Evolutionary conservation across 2,797 vertebrate genomes (phyloP), one percentile per base, ranked within the genome.

Genomic region (Cyprinella venusta): DNA sequence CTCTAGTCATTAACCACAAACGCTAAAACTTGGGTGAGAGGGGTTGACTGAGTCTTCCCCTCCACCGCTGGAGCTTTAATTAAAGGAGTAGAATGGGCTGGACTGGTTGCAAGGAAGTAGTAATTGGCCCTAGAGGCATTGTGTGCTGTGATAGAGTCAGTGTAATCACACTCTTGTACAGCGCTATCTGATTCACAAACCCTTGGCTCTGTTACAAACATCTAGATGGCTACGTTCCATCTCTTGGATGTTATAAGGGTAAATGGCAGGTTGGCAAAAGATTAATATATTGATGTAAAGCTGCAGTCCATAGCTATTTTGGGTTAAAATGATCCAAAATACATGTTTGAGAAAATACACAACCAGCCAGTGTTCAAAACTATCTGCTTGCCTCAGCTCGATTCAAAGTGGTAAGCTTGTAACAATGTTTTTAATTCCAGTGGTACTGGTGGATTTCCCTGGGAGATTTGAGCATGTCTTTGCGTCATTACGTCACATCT

Each of bases 1-100:
- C 84, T 80, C 21, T 38, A 76, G 85, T 83, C 86, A 86, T 87
- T 86, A 88, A 81, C 67, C 69, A 56, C 61, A 79, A 70, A 81
- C 33, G 50, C 67, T 76, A 69, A 56, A 81, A 70, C 80, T 89
- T 81, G 75, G 70, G 64, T 70, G 69, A 63, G 26, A 48, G 67
- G 69, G 81, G 78, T 83, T 82, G 79, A 79, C 70, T 71, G 75
- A 84, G 74, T 40, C 40, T 61, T 76, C 61, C 74, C 61, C 50
- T 79, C 48, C 36, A 56, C 64, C 48, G 12, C 80, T 82, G 76
- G 70, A 67, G 68, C 74, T 82, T 84, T 86, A 89, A 89, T 87
- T 87, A 87, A 89, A 87, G 64, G 59, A 76, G 42, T 36, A 71
- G 75, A 75, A 56, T 85, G 75, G 68, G 50, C 79, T 81, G 76